A percentile compares a stretch with the other conserved stretches of the same genome.
These are phyloP conservation scores for Eriocheir sinensis DNA, from an alignment of 1,140 invertebrate species.

Conservation along the genomic window DNA sequence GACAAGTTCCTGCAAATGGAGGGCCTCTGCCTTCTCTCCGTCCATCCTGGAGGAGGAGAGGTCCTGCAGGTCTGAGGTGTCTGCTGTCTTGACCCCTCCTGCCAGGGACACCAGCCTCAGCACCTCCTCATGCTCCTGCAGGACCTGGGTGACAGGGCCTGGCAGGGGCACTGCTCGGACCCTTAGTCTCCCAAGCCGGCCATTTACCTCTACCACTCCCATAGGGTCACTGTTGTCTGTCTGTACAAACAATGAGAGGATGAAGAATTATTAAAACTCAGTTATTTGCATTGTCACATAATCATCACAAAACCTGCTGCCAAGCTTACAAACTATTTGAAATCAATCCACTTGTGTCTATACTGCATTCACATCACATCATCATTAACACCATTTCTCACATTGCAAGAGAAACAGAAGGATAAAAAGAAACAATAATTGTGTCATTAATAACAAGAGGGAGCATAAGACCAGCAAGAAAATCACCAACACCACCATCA, in stretches of 20 bases:
- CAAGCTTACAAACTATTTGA: too few relatives aligned
- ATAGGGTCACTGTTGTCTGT: conserved; percentile 79
- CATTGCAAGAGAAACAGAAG: too few relatives aligned
- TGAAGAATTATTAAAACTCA: too few relatives aligned
- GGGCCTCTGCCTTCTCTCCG: not conserved
- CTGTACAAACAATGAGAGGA: conserved; percentile 36
- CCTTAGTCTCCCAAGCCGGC: conserved; percentile 84
- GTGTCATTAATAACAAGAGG: too few relatives aligned
- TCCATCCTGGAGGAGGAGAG: not conserved
- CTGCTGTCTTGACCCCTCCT: conserved; percentile 41
- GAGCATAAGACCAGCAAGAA: too few relatives aligned
- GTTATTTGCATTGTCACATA: too few relatives aligned
- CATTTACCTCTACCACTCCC: conserved; percentile 81
- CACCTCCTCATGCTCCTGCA: conserved; percentile 85
- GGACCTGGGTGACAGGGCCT: conserved; percentile 86
- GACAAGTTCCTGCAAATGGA: conserved; percentile 49
- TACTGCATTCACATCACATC: too few relatives aligned
- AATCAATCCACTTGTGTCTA: too few relatives aligned
- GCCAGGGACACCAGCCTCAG: conserved; percentile 84
- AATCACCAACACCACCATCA: too few relatives aligned
- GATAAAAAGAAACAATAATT: too few relatives aligned
- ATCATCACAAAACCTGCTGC: too few relatives aligned
- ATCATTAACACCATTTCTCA: too few relatives aligned
- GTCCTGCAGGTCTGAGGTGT: not conserved
- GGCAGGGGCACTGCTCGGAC: conserved; percentile 90